Percentiles rank a stretch among this genome's conserved stretches.
These are phyloP conservation scores for Menidia menidia DNA, from an alignment of 2,797 vertebrate genomes.

Conservation along the genomic window DNA sequence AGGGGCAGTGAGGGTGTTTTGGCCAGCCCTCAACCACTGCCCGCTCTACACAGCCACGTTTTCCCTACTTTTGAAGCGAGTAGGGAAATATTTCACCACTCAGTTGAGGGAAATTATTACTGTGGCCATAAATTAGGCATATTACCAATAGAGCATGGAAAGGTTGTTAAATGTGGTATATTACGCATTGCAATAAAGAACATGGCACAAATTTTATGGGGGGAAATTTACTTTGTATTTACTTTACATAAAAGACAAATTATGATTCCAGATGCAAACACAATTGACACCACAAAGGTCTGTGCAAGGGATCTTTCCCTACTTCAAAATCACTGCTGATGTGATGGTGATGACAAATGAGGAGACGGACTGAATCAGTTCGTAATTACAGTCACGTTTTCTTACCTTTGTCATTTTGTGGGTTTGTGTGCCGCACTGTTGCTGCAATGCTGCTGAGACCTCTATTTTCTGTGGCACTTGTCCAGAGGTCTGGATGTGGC, in stretches of 20 bases:
- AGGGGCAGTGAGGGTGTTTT: slow-evolving; percentile 25
- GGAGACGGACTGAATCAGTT: slow-evolving; percentile 8
- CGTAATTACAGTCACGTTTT: slow-evolving; percentile 31
- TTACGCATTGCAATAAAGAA: slow-evolving; percentile 37
- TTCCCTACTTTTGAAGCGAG: slow-evolving; percentile 61
- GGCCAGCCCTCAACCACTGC: slow-evolving; percentile 57
- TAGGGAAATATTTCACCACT: slow-evolving; percentile 57
- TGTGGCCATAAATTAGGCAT: slow-evolving; percentile 40
- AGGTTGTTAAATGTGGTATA: slow-evolving; percentile 26
- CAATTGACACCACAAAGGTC: not conserved
- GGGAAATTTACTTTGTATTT: slow-evolving; percentile 18
- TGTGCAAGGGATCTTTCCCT: slow-evolving; percentile 8
- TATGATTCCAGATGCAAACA: slow-evolving; percentile 26
- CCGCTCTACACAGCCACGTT: slow-evolving; percentile 54
- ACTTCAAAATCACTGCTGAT: slow-evolving; percentile 23
- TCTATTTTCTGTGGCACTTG: slow-evolving; percentile 82
- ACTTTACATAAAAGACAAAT: slow-evolving; percentile 14
- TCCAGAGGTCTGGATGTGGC: slow-evolving; percentile 80
- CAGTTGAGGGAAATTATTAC: slow-evolving; percentile 61
- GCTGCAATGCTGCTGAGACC: slow-evolving; percentile 74
- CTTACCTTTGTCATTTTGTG: slow-evolving; percentile 88
- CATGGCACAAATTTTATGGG: slow-evolving; percentile 29
- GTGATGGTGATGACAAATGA: slow-evolving; percentile 30
- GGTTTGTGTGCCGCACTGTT: slow-evolving; percentile 78
- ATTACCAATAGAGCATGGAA: slow-evolving; percentile 39